Conservation (phyloP, 2,113 vertebrate genomes). For the Eptesicus fuscus region DNA sequence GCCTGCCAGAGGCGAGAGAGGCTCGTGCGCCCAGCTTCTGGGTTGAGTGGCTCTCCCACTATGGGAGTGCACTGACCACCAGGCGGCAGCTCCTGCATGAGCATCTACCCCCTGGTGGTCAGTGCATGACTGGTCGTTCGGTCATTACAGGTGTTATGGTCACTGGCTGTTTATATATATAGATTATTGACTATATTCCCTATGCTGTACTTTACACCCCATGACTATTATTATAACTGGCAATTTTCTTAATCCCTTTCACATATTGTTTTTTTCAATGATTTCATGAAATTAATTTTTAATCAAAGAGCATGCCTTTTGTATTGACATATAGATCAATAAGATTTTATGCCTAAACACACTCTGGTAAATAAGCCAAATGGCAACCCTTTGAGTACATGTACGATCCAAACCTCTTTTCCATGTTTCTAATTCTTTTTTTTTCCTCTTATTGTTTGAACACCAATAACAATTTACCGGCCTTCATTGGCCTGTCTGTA, state of each 20-base stretch:
- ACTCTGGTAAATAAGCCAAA: neutral
- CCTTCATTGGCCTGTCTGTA: neutral
- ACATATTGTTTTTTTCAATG: neutral
- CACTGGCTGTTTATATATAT: too few relatives aligned
- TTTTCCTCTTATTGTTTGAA: neutral
- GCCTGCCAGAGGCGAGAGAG: too few relatives aligned
- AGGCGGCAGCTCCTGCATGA: too few relatives aligned
- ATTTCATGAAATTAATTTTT: neutral
- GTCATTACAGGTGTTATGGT: too few relatives aligned
- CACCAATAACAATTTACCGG: neutral
- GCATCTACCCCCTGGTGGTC: too few relatives aligned
- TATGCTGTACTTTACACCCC: neutral
- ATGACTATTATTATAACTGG: neutral
- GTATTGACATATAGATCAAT: neutral
- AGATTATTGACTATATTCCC: neutral
- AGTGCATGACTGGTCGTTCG: rapidly evolving
- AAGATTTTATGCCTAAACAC: neutral
- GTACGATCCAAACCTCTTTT: neutral
- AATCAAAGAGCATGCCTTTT: neutral
- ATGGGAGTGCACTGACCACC: too few relatives aligned
- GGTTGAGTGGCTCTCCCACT: too few relatives aligned
- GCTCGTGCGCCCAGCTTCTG: too few relatives aligned
- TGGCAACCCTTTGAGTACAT: neutral
- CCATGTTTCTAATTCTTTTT: neutral
- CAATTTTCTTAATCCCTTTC: neutral